These are phyloP conservation scores for Hemithea aestivaria DNA, from an alignment of 2,888 invertebrate genomes.

Conservation along the genomic window DNA sequence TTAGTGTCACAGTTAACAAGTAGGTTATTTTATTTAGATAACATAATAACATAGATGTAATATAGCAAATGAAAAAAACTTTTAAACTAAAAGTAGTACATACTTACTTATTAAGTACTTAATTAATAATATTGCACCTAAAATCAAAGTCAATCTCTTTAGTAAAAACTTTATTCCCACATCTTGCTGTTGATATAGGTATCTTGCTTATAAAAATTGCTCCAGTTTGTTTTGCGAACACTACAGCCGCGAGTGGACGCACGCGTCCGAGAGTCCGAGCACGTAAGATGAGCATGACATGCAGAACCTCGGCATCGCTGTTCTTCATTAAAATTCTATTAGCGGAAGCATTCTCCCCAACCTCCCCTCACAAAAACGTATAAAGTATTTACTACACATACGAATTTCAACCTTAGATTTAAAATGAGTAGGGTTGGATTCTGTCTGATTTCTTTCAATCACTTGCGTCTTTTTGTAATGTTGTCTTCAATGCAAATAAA, in stretches of 20 bases:
- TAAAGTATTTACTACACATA: slow-evolving; percentile 14
- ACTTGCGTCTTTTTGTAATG: slow-evolving; percentile 13
- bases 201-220: slow-evolving; percentile 2
- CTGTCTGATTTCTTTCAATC: slow-evolving; percentile 2
- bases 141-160: no score
- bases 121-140: no score
- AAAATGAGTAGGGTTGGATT: slow-evolving; percentile 8
- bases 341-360: slow-evolving; percentile 73
- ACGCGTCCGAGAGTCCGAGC: slow-evolving; percentile 60
- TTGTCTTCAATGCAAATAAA: not conserved
- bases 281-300: slow-evolving; percentile 75
- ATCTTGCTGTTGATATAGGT: no score
- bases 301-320: slow-evolving; percentile 71
- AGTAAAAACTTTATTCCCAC: no score
- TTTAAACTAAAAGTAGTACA: no score
- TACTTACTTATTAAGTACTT: no score
- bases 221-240: slow-evolving; percentile 35
- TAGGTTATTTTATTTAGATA: no score
- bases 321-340: slow-evolving; percentile 79
- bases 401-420: slow-evolving; percentile 23
- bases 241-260: slow-evolving; percentile 41
- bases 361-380: slow-evolving; percentile 15
- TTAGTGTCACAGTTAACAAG: no score
- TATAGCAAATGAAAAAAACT: no score
- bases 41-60: no score